Conservation (phyloP, 1,140 invertebrate genomes). For the Cephus cinctus region DNA sequence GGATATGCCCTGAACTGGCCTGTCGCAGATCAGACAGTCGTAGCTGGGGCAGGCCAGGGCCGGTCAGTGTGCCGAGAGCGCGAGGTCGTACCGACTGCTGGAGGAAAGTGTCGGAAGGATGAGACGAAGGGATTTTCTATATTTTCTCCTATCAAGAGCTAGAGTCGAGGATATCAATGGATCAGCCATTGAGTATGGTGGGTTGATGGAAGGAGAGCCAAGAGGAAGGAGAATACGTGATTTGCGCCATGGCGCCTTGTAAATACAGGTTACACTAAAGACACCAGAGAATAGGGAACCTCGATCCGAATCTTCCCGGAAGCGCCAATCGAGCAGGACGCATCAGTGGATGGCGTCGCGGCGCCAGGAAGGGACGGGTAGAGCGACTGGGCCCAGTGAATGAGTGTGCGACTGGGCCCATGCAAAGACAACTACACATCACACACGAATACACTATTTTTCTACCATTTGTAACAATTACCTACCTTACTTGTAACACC, state of each 20-base stretch:
- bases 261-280: constrained; percentile 28
- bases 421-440: constrained; percentile 21
- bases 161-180: no score
- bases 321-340: not conserved
- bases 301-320: not conserved
- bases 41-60: constrained; percentile 10
- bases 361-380: no score
- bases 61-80: constrained; percentile 7
- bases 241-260: constrained; percentile 22
- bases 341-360: not conserved
- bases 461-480: constrained; percentile 36
- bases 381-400: no score
- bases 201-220: constrained; percentile 20
- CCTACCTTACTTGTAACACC: no score
- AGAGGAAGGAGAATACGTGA: constrained; percentile 31
- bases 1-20: not conserved
- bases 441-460: constrained; percentile 38
- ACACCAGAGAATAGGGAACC: not conserved
- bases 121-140: no score
- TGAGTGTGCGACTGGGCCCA: no score
- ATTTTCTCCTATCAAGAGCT: no score
- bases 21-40: constrained; percentile 14
- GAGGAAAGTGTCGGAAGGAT: constrained; percentile 13
- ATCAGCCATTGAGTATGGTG: no score
- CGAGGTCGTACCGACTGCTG: constrained; percentile 14